A percentile compares a stretch with the other conserved stretches of the same genome.
Conservation (phyloP, 2,888 invertebrate genomes). For the Chrysolina oricalcia region DNA sequence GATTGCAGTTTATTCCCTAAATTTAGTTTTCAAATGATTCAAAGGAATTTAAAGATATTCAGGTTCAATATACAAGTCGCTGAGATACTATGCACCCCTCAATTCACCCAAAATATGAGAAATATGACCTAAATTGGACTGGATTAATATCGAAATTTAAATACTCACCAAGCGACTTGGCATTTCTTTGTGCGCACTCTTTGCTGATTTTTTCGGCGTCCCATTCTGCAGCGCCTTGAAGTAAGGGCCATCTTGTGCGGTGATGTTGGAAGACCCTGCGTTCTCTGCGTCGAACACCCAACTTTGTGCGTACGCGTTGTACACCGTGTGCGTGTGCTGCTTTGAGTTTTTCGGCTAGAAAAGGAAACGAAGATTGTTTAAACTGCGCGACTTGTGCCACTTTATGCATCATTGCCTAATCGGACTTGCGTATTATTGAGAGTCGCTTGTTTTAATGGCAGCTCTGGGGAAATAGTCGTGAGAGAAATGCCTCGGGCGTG, state of each 20-base stretch:
- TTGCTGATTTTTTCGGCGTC: conserved; percentile 57
- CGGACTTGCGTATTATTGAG: conserved; percentile 43
- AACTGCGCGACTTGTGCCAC: conserved; percentile 47
- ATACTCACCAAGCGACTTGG: conserved; percentile 58
- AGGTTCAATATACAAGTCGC: too few species aligned
- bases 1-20: too few species aligned
- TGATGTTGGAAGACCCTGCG: conserved; percentile 60
- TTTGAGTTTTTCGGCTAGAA: conserved; percentile 70
- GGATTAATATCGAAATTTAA: background rate
- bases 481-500: conserved; percentile 8
- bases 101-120: too few species aligned
- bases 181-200: conserved; percentile 48
- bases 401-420: conserved; percentile 52
- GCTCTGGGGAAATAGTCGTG: conserved; percentile 39
- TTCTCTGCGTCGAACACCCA: conserved; percentile 73
- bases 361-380: conserved; percentile 31
- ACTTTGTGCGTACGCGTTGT: conserved; percentile 72
- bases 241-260: conserved; percentile 61
- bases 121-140: too few species aligned
- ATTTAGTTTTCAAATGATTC: too few species aligned
- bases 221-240: conserved; percentile 66
- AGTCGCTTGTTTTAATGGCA: conserved; percentile 31
- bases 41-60: too few species aligned
- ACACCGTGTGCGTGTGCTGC: conserved; percentile 64
- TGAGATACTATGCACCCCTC: too few species aligned